phyloP scores from a whole-genome alignment of 2,888 invertebrate genomes.

The Branchipolynoe longqiensis region DNA sequence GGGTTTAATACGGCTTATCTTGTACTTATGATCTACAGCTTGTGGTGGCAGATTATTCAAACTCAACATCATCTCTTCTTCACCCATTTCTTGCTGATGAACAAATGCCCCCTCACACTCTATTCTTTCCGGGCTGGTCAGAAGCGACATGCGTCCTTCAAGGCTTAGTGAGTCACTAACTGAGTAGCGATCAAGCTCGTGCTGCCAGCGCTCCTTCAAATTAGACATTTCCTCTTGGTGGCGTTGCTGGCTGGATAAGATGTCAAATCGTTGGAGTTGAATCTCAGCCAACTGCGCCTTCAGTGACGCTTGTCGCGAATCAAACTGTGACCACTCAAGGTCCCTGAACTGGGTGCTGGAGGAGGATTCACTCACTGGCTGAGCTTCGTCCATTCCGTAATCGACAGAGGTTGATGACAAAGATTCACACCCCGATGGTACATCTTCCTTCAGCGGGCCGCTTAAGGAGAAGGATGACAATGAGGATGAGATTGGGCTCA shows the following conservation, averaged over 20 bases:
- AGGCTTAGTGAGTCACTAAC: not conserved
- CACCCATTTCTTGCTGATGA: not conserved
- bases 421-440: too few species aligned
- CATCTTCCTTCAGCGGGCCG: too few species aligned
- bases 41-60: slow-evolving; percentile 1
- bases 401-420: too few species aligned
- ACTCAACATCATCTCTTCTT: not conserved
- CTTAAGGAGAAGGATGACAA: too few species aligned
- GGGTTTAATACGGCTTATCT: not conserved
- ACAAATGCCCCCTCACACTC: not conserved
- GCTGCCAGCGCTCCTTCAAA: slow-evolving; percentile 33
- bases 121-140: not conserved
- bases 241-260: not conserved
- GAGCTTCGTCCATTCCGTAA: too few species aligned
- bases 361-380: too few species aligned
- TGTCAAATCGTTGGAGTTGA: slow-evolving; percentile 9
- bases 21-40: slow-evolving; percentile 39
- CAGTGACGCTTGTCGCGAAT: slow-evolving; percentile 21
- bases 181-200: slow-evolving; percentile 15
- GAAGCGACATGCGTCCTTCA: not conserved
- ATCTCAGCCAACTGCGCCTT: slow-evolving; percentile 53
- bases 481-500: too few species aligned
- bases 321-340: too few species aligned
- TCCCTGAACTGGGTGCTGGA: too few species aligned
- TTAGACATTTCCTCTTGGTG: slow-evolving; percentile 39